A percentile compares a stretch with the other conserved stretches of the same genome.
Evolutionary conservation across 1,140 invertebrate species (phyloP).

Genomic region (Tetraneura akinire): DNA sequence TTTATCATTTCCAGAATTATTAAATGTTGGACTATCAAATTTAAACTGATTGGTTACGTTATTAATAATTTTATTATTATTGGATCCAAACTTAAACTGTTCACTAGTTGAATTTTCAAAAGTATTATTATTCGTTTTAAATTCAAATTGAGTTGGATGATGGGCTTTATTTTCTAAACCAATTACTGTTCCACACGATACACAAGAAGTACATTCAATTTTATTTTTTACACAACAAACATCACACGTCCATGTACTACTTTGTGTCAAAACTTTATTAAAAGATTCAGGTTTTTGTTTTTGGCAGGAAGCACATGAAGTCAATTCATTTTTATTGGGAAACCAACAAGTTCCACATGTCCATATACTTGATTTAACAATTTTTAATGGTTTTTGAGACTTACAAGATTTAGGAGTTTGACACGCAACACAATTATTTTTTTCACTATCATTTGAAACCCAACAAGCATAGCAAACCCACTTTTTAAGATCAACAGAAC

Average conservation of each 20-base stretch:
- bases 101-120: not conserved
- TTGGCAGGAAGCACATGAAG: slow-evolving; percentile 59
- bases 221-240: slow-evolving; percentile 67
- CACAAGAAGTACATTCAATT: slow-evolving; percentile 61
- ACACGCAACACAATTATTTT: slow-evolving; percentile 46
- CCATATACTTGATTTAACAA: slow-evolving; percentile 59
- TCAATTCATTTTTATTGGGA: slow-evolving; percentile 57
- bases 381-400: slow-evolving; percentile 24
- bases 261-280: slow-evolving; percentile 59
- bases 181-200: slow-evolving; percentile 62
- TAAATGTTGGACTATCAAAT: not conserved
- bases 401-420: slow-evolving; percentile 27
- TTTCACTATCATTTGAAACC: slow-evolving; percentile 57
- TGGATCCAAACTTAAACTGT: slow-evolving; percentile 30
- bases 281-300: slow-evolving; percentile 64
- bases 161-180: slow-evolving; percentile 55
- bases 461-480: slow-evolving; percentile 55
- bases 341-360: slow-evolving; percentile 62
- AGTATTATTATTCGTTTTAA: slow-evolving; percentile 55
- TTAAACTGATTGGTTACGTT: slow-evolving; percentile 9
- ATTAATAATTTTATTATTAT: slow-evolving; percentile 29
- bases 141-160: slow-evolving; percentile 57
- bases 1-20: not conserved
- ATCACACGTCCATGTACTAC: slow-evolving; percentile 66
- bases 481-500: not conserved